phyloP scores from a whole-genome alignment of 2,113 vertebrate genomes.

The Bubo scandiacus region DNA sequence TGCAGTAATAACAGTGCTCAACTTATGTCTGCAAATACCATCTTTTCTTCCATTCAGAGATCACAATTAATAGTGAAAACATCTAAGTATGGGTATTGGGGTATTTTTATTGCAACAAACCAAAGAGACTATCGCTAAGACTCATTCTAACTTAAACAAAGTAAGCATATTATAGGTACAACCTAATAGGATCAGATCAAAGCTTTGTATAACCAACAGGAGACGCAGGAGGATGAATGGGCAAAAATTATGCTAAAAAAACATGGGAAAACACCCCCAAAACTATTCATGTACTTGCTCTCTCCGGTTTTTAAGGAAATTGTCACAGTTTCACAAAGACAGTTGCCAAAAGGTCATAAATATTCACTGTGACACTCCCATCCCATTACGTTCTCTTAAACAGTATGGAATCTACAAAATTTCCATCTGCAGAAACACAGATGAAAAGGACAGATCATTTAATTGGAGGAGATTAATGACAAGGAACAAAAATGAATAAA shows the following conservation, averaged over 20 bases:
- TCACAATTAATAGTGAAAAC: background rate
- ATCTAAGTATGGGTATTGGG: background rate
- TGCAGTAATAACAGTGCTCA: background rate
- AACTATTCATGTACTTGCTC: background rate
- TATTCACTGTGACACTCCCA: background rate
- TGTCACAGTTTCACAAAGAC: background rate
- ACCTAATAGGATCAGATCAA: background rate
- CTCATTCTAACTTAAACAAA: background rate
- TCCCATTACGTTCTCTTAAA: background rate
- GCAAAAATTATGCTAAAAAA: background rate
- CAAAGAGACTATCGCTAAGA: background rate
- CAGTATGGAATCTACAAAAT: background rate
- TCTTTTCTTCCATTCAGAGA: background rate
- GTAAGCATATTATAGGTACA: background rate
- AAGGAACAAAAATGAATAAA: background rate
- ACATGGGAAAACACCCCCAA: fast-evolving
- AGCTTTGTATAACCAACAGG: background rate
- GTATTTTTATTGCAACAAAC: background rate
- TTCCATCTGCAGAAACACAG: background rate
- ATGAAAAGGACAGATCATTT: background rate
- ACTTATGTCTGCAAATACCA: background rate
- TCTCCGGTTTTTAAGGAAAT: background rate
- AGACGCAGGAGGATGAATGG: background rate
- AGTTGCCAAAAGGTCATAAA: background rate
- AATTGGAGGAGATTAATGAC: background rate